Evolutionary conservation across 2,888 invertebrate genomes (phyloP).

Genomic region (Melanargia galathea): DNA sequence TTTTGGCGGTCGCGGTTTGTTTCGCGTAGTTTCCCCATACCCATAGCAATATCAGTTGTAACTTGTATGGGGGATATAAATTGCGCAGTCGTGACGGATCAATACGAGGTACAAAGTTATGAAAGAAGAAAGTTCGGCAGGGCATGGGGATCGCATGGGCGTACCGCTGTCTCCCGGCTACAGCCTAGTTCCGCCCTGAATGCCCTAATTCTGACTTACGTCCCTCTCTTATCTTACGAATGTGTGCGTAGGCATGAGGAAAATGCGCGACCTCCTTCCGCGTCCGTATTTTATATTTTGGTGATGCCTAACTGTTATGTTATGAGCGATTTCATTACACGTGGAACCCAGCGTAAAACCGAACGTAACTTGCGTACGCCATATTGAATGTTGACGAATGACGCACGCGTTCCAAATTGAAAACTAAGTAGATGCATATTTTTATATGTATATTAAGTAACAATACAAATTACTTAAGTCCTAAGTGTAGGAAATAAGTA

Average conservation of each 20-base stretch:
- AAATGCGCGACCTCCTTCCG: slow-evolving; percentile 41
- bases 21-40: slow-evolving; percentile 46
- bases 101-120: slow-evolving; percentile 79
- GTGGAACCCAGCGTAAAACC: slow-evolving; percentile 5
- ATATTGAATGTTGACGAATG: slow-evolving; percentile 4
- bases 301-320: slow-evolving; percentile 30
- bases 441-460: too few relatives aligned
- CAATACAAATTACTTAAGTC: too few relatives aligned
- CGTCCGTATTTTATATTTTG: slow-evolving; percentile 34
- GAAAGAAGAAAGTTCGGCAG: slow-evolving; percentile 80
- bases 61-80: slow-evolving; percentile 62
- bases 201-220: slow-evolving; percentile 79
- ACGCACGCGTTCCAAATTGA: neutral
- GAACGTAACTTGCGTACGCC: neutral
- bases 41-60: slow-evolving; percentile 48
- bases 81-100: slow-evolving; percentile 81
- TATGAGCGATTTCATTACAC: slow-evolving; percentile 18
- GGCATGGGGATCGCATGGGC: slow-evolving; percentile 76
- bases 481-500: too few relatives aligned
- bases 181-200: slow-evolving; percentile 80
- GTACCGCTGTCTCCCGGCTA: slow-evolving; percentile 73
- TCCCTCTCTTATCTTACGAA: slow-evolving; percentile 54
- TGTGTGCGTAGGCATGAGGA: slow-evolving; percentile 61
- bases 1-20: slow-evolving; percentile 34
- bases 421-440: neutral